Conservation (phyloP, 2,888 invertebrate species). For the Drosophila austrosaltans region DNA sequence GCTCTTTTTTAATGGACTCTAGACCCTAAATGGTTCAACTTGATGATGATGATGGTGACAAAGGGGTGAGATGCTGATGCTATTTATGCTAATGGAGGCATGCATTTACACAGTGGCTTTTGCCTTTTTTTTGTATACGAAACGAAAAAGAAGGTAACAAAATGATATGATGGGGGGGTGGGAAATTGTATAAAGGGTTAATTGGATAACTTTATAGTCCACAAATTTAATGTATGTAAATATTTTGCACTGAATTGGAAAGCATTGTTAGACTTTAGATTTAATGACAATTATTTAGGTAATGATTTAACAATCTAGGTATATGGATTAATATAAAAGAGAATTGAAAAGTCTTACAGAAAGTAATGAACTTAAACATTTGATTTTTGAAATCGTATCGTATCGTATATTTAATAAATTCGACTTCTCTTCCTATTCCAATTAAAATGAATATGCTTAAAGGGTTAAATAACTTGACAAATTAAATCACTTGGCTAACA, state of each 20-base stretch:
- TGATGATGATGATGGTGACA: not conserved
- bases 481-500: too few relatives aligned
- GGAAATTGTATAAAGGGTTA: not conserved
- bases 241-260: not conserved
- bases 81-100: constrained; percentile 50
- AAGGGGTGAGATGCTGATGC: constrained; percentile 19
- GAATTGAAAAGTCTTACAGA: too few relatives aligned
- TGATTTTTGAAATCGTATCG: too few relatives aligned
- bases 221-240: constrained; percentile 3
- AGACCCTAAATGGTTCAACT: constrained; percentile 10
- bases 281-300: too few relatives aligned
- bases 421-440: too few relatives aligned
- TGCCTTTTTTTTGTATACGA: constrained; percentile 16
- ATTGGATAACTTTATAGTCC: constrained; percentile 5
- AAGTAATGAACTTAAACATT: too few relatives aligned
- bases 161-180: not conserved
- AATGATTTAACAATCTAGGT: too few relatives aligned
- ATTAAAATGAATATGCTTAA: too few relatives aligned
- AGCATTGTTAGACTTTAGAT: too few relatives aligned
- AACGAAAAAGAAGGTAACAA: not conserved
- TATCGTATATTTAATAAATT: too few relatives aligned
- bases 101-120: constrained; percentile 38
- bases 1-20: constrained; percentile 26
- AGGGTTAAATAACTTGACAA: too few relatives aligned
- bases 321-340: too few relatives aligned